These are phyloP conservation scores for Zoanthus sociatus DNA, from an alignment of 92 coral and sea anemone species.

Conservation along the genomic window DNA sequence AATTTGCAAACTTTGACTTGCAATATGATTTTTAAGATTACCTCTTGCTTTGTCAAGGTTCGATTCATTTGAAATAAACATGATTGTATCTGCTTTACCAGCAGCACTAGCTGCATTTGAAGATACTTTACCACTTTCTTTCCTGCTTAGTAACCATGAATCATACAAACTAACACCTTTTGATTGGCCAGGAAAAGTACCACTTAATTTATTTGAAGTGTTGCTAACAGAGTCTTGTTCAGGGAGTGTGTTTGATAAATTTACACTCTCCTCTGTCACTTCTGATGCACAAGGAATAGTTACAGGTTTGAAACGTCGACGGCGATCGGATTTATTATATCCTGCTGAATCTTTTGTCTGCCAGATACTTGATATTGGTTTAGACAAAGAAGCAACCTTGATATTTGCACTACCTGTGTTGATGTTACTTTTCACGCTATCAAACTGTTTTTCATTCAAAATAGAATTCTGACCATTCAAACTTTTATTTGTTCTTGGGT, in stretches of 20 bases:
- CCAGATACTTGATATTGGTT: constrained; percentile 24
- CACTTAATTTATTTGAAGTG: constrained; percentile 36
- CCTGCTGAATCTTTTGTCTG: constrained; percentile 37
- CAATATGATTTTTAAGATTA: background rate
- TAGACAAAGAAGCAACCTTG: background rate
- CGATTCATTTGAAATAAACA: background rate
- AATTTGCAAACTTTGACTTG: background rate
- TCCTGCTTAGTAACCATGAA: constrained; percentile 36
- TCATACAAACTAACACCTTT: constrained; percentile 40
- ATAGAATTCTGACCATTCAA: background rate
- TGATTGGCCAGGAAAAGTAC: constrained; percentile 63
- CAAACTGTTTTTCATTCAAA: background rate
- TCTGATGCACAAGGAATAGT: constrained; percentile 56
- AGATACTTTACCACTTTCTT: background rate
- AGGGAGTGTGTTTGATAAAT: constrained; percentile 41
- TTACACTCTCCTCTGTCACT: constrained; percentile 43
- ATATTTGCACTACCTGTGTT: background rate
- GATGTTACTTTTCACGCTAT: background rate
- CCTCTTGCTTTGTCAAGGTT: constrained; percentile 32
- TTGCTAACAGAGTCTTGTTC: constrained; percentile 9
- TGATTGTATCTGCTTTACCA: background rate
- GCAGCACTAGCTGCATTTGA: too few species aligned
- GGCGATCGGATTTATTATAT: constrained; percentile 66
- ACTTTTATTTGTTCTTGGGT: background rate
- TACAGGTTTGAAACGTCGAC: constrained; percentile 88